Evolutionary conservation across 2,888 invertebrate species (phyloP), one percentile per base, ranked within the genome.

Genomic region (Meteorus colon): DNA sequence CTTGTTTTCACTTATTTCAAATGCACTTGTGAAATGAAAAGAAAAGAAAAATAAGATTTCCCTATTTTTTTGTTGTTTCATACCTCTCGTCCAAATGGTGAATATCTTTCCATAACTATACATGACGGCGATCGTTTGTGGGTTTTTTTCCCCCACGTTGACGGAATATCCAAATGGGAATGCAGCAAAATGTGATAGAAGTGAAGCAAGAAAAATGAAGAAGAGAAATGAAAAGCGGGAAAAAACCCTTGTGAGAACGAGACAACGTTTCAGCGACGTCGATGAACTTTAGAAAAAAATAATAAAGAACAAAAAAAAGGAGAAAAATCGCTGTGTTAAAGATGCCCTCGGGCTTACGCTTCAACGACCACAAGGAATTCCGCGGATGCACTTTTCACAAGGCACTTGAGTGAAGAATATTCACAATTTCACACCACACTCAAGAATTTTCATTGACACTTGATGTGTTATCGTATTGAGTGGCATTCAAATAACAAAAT

Each of bases 41-140:
- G 51, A 55, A 37, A 29, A 68, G 14, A 48, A 70, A 59, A 34
- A 59, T 45, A 45, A 41, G 24, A 55, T n/a, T n/a, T n/a, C 19
- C 8, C 14, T 2, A 34, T 48, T 68, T 68, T 27, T 65, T 31
- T 41, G 41, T 41, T 41, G 6, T 41, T 31, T 62, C 69, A 51
- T 70, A 75, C 75, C 75, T 72, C 75, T 66, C 6, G 71, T 66
- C 45, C 45, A 66, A 66, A 75, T 60, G 10, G 75, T 41, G 34
- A 55, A 71, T 29, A 75, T 55, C 45, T 60, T 68, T 62, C 66
- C 59, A 66, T 70, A 75, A 34, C 59, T 75, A 66, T 65, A 75
- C 75, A 75, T 75, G 19, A 51, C n/a, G 14, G 27, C 29, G 62
- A 29, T 31, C 31, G 62, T 29, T 62, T 29, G 62, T 14, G 3